Conservation (phyloP, 1,140 invertebrate species). For the Caligus rogercresseyi region DNA sequence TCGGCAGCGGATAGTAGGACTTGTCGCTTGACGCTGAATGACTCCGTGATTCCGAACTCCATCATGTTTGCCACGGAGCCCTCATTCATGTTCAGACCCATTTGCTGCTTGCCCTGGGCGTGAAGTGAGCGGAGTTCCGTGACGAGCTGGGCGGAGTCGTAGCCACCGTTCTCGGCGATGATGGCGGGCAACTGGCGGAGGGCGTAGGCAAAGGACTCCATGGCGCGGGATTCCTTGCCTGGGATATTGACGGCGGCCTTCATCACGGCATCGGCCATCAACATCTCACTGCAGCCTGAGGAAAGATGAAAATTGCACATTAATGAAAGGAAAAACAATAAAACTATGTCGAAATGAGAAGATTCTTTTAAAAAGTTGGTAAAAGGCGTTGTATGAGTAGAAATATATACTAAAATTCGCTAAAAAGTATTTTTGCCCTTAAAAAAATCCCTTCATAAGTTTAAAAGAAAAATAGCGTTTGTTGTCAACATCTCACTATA, state of each 20-base stretch:
- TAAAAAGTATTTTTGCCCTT: too few species aligned
- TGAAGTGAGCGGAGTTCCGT: conserved; percentile 76
- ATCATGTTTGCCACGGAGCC: conserved; percentile 72
- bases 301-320: conserved; percentile 19
- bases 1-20: conserved; percentile 85
- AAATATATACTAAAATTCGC: too few species aligned
- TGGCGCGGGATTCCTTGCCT: conserved; percentile 91
- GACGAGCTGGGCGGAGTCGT: conserved; percentile 85
- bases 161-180: conserved; percentile 96
- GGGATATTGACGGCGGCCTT: conserved; percentile 66
- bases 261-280: conserved; percentile 83
- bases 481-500: too few species aligned
- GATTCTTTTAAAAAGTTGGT: too few species aligned
- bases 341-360: too few species aligned
- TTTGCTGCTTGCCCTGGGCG: conserved; percentile 49
- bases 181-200: conserved; percentile 73
- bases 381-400: too few species aligned
- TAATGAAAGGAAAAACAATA: conserved; percentile 5
- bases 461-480: too few species aligned
- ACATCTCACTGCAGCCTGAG: conserved; percentile 69
- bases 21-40: conserved; percentile 86
- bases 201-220: conserved; percentile 85
- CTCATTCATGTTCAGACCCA: conserved; percentile 71
- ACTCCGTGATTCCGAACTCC: conserved; percentile 80
- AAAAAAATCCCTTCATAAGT: too few species aligned